Conservation (phyloP, 2,888 invertebrate species). For the Falcaria lacertinaria region DNA sequence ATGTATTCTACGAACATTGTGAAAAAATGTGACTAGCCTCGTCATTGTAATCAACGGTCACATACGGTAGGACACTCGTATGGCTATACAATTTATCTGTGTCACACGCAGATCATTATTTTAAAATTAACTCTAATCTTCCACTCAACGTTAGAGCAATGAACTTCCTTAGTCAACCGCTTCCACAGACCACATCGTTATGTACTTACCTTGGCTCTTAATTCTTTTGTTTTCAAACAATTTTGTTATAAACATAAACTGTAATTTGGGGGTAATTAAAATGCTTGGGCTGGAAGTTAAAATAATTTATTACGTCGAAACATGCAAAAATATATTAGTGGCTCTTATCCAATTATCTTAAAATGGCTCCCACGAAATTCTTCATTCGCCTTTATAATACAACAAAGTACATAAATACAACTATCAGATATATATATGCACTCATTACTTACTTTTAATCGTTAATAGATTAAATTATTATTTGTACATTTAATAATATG, state of each 20-base stretch:
- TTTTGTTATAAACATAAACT: constrained; percentile 28
- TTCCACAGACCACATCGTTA: constrained; percentile 33
- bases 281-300: constrained; percentile 30
- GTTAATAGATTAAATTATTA: too few relatives aligned
- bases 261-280: constrained; percentile 41
- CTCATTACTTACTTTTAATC: too few relatives aligned
- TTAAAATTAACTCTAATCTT: constrained; percentile 68
- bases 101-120: constrained; percentile 61
- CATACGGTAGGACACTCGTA: not conserved
- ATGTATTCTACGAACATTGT: too few relatives aligned
- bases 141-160: constrained; percentile 56
- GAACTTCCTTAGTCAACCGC: constrained; percentile 57
- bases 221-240: constrained; percentile 55
- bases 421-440: not conserved
- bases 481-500: too few relatives aligned
- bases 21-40: not conserved
- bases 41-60: not conserved
- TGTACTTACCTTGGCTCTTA: constrained; percentile 42
- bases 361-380: constrained; percentile 30
- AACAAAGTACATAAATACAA: constrained; percentile 9
- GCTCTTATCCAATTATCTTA: constrained; percentile 25
- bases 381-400: constrained; percentile 33
- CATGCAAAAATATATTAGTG: constrained; percentile 44
- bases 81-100: constrained; percentile 12
- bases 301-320: constrained; percentile 31